A percentile compares a stretch with the other conserved stretches of the same genome.
These are phyloP conservation scores for Pediacus dermestoides DNA, from an alignment of 2,888 invertebrate species.

Conservation along the genomic window DNA sequence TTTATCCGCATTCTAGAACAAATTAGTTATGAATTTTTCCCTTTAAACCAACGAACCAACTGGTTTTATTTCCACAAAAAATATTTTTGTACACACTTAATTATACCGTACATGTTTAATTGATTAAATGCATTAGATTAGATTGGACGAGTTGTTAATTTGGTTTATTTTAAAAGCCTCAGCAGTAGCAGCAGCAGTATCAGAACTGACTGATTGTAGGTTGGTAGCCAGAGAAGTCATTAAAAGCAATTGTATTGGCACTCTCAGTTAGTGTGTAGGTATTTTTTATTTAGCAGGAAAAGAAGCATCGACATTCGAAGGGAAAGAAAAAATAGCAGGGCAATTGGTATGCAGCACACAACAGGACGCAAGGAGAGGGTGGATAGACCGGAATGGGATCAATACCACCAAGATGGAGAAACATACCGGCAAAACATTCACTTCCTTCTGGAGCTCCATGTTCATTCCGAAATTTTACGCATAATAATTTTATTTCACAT, in stretches of 20 bases:
- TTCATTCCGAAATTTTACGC: too few species aligned
- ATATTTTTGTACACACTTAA: too few species aligned
- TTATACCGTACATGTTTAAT: too few species aligned
- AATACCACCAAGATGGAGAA: constrained; percentile 50
- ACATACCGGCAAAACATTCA: constrained; percentile 47
- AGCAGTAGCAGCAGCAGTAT: constrained; percentile 7
- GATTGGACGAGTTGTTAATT: constrained; percentile 14
- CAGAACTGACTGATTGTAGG: too few species aligned
- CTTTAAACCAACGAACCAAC: too few species aligned
- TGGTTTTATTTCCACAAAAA: too few species aligned
- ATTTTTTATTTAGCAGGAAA: constrained; percentile 46
- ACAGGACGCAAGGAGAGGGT: constrained; percentile 48
- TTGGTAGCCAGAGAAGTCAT: constrained; percentile 39
- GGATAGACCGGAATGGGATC: constrained; percentile 52
- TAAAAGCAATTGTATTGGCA: constrained; percentile 46
- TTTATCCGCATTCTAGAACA: constrained; percentile 8
- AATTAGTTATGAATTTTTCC: not conserved
- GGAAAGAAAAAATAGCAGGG: constrained; percentile 54
- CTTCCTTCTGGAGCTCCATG: constrained; percentile 36
- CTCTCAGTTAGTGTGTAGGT: constrained; percentile 42
- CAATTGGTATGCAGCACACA: constrained; percentile 63
- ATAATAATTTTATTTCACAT: too few species aligned
- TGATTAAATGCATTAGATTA: constrained; percentile 7
- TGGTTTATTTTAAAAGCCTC: constrained; percentile 11
- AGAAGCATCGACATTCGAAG: constrained; percentile 36